These are phyloP conservation scores for Pristis pectinata DNA, from an alignment of 2,797 vertebrate species.

Conservation along the genomic window DNA sequence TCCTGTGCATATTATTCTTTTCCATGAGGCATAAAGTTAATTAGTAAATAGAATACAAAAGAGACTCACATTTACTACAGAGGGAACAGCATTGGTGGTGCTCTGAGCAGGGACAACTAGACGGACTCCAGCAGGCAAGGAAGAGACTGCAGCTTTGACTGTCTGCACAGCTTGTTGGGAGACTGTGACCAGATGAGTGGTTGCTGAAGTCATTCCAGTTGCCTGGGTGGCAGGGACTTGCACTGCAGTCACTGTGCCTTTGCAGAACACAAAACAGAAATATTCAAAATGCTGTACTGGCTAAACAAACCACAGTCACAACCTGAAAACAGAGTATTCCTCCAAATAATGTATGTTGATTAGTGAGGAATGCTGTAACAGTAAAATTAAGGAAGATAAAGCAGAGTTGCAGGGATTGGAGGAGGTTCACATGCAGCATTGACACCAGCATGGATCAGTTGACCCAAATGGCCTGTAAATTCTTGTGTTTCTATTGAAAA, in stretches of 20 bases:
- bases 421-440: too few species aligned
- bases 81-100: constrained; percentile 18
- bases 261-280: background rate
- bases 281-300: background rate
- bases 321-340: background rate
- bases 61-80: constrained; percentile 32
- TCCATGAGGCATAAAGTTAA: background rate
- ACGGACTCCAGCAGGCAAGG: constrained; percentile 31
- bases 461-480: too few species aligned
- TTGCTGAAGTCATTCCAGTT: constrained; percentile 4
- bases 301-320: background rate
- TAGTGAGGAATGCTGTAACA: background rate
- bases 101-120: constrained; percentile 33
- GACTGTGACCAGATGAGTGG: constrained; percentile 30
- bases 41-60: background rate
- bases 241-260: constrained; percentile 2
- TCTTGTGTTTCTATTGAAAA: too few species aligned
- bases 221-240: constrained; percentile 28
- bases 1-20: background rate
- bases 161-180: constrained; percentile 35
- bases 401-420: too few species aligned
- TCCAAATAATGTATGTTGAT: background rate
- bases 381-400: background rate
- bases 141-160: constrained; percentile 37
- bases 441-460: too few species aligned